Evolutionary conservation across 2,888 invertebrate species (phyloP).

Genomic region (Eristalis arbustorum): DNA sequence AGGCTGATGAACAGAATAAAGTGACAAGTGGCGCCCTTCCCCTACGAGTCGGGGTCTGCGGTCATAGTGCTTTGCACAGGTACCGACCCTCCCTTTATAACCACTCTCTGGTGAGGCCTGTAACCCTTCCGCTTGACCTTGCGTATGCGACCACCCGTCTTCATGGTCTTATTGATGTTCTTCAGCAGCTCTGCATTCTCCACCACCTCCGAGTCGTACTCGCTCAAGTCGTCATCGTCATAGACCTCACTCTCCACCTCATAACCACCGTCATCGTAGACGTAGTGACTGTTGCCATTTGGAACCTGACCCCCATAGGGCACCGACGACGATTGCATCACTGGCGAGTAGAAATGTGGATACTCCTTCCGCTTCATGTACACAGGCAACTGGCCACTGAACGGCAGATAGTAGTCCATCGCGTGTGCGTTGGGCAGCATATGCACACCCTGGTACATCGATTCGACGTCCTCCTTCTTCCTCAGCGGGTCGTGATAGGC

Average conservation of each 20-base stretch:
- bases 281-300: not conserved
- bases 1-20: not conserved
- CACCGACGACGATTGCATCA: no score
- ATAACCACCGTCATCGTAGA: not conserved
- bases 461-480: not conserved
- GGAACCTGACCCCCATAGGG: not conserved
- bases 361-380: not conserved
- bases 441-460: not conserved
- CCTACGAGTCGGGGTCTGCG: no score
- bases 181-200: conserved; percentile 8
- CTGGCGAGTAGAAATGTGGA: not conserved
- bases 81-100: no score
- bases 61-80: no score
- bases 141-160: not conserved
- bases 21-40: not conserved
- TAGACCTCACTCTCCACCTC: not conserved
- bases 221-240: not conserved
- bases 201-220: conserved; percentile 23
- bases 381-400: not conserved
- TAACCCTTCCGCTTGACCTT: not conserved
- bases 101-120: not conserved
- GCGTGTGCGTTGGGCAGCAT: conserved; percentile 2
- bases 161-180: not conserved
- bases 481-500: not conserved
- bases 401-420: not conserved